Percentiles rank a stretch among this genome's conserved stretches.
Evolutionary conservation across 2,113 vertebrate genomes (phyloP).

Genomic region (Tenebrosternarchus preto): DNA sequence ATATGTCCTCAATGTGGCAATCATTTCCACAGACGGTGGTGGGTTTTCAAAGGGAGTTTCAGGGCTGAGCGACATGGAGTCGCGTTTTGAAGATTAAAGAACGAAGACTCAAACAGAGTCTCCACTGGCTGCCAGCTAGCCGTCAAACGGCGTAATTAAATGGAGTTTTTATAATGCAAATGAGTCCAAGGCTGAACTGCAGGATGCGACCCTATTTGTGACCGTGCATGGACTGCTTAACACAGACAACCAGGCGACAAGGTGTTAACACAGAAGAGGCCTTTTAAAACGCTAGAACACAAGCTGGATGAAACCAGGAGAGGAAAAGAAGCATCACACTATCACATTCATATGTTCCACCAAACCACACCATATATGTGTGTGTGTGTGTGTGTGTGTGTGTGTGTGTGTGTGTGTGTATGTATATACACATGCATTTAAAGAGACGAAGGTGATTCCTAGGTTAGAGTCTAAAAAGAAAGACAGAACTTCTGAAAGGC

Average conservation of each 20-base stretch:
- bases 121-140: slow-evolving; percentile 39
- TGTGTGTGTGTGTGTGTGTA: too few relatives aligned
- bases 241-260: background rate
- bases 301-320: background rate
- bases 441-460: too few relatives aligned
- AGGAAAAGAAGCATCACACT: background rate
- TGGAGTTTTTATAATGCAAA: slow-evolving; percentile 54
- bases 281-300: background rate
- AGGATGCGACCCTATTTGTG: slow-evolving; percentile 9
- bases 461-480: too few relatives aligned
- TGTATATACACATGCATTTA: too few relatives aligned
- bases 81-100: slow-evolving; percentile 41
- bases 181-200: slow-evolving; percentile 40
- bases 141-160: slow-evolving; percentile 55
- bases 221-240: slow-evolving; percentile 16
- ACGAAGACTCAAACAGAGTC: slow-evolving; percentile 22
- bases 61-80: slow-evolving; percentile 28
- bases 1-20: slow-evolving; percentile 14
- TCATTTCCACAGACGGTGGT: slow-evolving; percentile 36
- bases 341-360: slow-evolving; percentile 10
- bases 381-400: too few relatives aligned
- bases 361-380: too few relatives aligned
- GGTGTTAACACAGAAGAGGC: background rate
- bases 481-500: too few relatives aligned
- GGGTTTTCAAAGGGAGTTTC: slow-evolving; percentile 30